Base-by-base conservation (phyloP, 2,888 invertebrate genomes). In the Dicranocentrus wangi region DNA sequence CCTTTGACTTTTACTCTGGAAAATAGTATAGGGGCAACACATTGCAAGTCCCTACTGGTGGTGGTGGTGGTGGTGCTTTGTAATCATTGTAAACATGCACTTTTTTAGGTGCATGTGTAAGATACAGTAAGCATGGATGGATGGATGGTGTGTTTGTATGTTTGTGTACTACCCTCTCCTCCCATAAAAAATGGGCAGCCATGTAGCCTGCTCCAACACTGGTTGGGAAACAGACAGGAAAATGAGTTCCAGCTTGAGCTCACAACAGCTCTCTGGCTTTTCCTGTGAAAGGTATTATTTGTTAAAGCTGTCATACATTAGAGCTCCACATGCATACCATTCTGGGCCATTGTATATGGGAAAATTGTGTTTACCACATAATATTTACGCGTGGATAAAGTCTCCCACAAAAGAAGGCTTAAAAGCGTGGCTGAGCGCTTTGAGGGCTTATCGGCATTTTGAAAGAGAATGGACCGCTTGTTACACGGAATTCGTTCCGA, bases 361-460 rank as follows among this genome's bases (percentile, higher is more conserved):
- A 47, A 47, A 61, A 43, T 10, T 71, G 60, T 60, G 32, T 61
- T 55, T 55, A 61, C 51, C 61, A 47, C 28, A 71, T 58, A 58
- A 71, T 70, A 58, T 70, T 71, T 60, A 42, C 32, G 61, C 47
- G 51, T 47, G 61, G 47, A 61, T 19, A 68, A 61, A 63, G 60
- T 10, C 55, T 65, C 17, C 72, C 65, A 73, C 65, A 73, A 73
- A 73, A 53, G 73, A 39, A 55, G 55, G 27, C 53, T 73, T 73
- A 63, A 27, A 73, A 58, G 63, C 72, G 63, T 63, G 32, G 61
- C 39, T 63, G 72, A 17, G 15, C 73, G 65, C 32, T 75, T 75
- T 65, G 66, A 66, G 55, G 63, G 58, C 55, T 75, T 66, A 75
- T 75, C 75, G 66, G 75, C 66, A 75, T 58, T 65, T 55, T 65